Conservation (phyloP, 2,113 vertebrate species). For the Ceuthmochares aereus region DNA sequence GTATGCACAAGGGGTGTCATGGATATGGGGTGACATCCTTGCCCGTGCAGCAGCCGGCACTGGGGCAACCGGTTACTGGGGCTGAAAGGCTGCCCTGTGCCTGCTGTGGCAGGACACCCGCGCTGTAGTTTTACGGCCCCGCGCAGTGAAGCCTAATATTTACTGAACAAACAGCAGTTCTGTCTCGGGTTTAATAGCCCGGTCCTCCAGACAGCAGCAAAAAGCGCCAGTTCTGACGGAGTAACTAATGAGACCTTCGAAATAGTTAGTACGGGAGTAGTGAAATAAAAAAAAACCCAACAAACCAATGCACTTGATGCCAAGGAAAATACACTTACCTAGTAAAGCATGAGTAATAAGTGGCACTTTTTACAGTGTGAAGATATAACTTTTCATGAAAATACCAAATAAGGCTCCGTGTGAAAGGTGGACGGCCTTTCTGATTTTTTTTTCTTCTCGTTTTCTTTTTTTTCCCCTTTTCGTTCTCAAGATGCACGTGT, state of each 20-base stretch:
- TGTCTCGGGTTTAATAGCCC: slow-evolving; percentile 48
- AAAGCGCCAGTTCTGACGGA: slow-evolving; percentile 14
- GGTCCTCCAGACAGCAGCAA: slow-evolving; percentile 35
- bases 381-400: slow-evolving; percentile 59
- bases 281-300: not conserved
- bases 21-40: not conserved
- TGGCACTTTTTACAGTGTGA: slow-evolving; percentile 39
- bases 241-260: slow-evolving; percentile 43
- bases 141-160: not conserved
- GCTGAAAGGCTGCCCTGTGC: not conserved
- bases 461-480: not conserved
- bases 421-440: slow-evolving; percentile 18
- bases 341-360: slow-evolving; percentile 66
- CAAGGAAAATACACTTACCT: slow-evolving; percentile 57
- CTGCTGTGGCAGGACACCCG: not conserved
- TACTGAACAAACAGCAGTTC: slow-evolving; percentile 40
- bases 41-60: not conserved
- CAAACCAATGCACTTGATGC: not conserved
- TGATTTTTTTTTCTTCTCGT: not conserved
- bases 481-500: not conserved
- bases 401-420: slow-evolving; percentile 37
- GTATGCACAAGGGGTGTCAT: accelerated
- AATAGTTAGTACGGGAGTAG: slow-evolving; percentile 7
- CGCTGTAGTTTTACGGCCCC: not conserved
- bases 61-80: accelerated